Percentiles rank a stretch among this genome's conserved stretches.
Conservation (phyloP, 2,888 invertebrate species). For the Tenodera sinensis region DNA sequence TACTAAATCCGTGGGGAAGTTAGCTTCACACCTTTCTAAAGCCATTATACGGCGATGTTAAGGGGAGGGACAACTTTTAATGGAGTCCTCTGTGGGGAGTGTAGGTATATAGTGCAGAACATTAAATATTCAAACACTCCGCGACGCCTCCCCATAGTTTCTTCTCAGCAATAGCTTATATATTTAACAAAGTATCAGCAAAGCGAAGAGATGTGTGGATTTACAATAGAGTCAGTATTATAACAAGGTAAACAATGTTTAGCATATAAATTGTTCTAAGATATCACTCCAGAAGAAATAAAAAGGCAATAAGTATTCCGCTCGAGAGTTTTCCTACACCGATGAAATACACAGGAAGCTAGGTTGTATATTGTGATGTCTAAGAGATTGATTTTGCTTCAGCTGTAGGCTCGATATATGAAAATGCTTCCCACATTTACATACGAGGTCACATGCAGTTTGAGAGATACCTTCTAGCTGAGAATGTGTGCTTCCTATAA, state of each 20-base stretch:
- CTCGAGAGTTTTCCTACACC: not conserved
- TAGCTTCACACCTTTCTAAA: not conserved
- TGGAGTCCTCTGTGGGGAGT: not conserved
- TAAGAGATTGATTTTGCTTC: not conserved
- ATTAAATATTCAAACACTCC: not conserved
- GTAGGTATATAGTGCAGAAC: not conserved
- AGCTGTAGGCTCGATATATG: not conserved
- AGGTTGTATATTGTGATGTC: not conserved
- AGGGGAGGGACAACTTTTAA: not conserved
- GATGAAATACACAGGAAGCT: not conserved
- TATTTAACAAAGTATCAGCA: not conserved
- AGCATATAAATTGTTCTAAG: conserved; percentile 11
- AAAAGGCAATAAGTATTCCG: not conserved
- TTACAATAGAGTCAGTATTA: not conserved
- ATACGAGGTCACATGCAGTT: not conserved
- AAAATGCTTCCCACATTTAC: not conserved
- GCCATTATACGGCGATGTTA: not conserved
- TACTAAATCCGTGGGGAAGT: not conserved
- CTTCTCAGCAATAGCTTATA: not conserved
- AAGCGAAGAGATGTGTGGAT: not conserved
- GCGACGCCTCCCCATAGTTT: not conserved
- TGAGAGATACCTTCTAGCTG: not conserved
- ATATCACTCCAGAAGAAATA: conserved; percentile 4
- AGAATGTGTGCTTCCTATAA: not conserved
- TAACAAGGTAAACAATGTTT: not conserved